phyloP scores from a whole-genome alignment of 2,113 vertebrate species.

The Dermatemys mawii region DNA sequence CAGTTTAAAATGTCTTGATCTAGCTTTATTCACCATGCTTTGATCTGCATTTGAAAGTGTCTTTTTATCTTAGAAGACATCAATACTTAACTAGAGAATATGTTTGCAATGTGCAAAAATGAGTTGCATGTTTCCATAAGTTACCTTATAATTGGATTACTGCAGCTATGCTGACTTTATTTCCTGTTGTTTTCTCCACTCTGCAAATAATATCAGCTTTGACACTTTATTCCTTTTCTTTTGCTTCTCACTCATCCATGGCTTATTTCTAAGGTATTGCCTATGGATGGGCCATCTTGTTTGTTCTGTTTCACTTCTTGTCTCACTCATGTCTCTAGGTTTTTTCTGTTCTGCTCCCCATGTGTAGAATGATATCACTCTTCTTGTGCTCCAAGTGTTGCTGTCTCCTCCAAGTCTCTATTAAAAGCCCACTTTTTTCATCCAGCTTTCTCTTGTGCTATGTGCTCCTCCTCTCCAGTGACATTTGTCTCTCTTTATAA shows the following conservation, averaged over 20 bases:
- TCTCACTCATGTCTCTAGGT: not conserved
- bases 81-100: conserved; percentile 43
- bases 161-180: not conserved
- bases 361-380: not conserved
- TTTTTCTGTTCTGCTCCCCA: not conserved
- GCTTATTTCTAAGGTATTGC: not conserved
- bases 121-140: conserved; percentile 67
- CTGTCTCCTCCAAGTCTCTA: not conserved
- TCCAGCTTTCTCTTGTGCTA: not conserved
- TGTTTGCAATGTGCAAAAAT: conserved; percentile 55
- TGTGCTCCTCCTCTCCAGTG: not conserved
- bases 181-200: not conserved
- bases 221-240: not conserved
- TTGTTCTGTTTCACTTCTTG: not conserved
- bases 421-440: not conserved
- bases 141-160: not conserved
- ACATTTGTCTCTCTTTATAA: not conserved
- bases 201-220: not conserved
- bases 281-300: not conserved
- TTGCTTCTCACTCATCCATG: not conserved
- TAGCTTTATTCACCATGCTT: not conserved
- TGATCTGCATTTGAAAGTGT: not conserved
- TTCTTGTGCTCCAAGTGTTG: not conserved
- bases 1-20: not conserved
- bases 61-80: not conserved